Conservation (phyloP, 1,140 invertebrate species). For the Eurosta solidaginis region DNA sequence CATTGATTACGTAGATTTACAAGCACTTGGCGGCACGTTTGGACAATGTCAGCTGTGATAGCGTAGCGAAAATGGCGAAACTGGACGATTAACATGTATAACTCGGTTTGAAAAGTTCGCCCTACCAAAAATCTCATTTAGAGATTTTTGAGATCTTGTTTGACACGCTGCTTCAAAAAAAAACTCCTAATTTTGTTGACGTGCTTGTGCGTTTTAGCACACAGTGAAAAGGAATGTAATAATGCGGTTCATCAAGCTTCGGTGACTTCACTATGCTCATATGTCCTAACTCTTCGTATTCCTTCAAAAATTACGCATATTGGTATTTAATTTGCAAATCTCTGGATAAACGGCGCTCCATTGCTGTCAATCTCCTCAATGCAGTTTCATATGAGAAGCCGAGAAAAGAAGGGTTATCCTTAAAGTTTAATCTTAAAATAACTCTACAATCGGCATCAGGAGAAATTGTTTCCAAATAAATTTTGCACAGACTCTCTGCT, state of each 20-base stretch:
- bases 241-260: conserved; percentile 24
- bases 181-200: conserved; percentile 45
- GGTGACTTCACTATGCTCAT: conserved; percentile 37
- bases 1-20: conserved; percentile 48
- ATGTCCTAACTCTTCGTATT: conserved; percentile 43
- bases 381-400: conserved; percentile 35
- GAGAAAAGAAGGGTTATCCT: conserved; percentile 4
- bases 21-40: conserved; percentile 60
- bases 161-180: conserved; percentile 43
- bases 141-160: conserved; percentile 40
- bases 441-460: conserved; percentile 39
- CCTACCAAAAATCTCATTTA: conserved; percentile 57
- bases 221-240: conserved; percentile 47
- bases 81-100: conserved; percentile 56
- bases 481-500: conserved; percentile 39
- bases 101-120: conserved; percentile 55
- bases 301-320: conserved; percentile 46
- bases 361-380: conserved; percentile 36
- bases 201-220: conserved; percentile 40
- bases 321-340: conserved; percentile 34
- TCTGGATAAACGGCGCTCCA: conserved; percentile 39
- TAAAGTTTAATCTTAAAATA: conserved; percentile 42
- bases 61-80: conserved; percentile 54
- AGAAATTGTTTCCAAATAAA: conserved; percentile 39
- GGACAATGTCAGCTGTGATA: conserved; percentile 53